Percentiles rank a stretch among this genome's conserved stretches.
Conservation (phyloP, 2,797 vertebrate genomes). For the Schizothorax lantsangensis region DNA sequence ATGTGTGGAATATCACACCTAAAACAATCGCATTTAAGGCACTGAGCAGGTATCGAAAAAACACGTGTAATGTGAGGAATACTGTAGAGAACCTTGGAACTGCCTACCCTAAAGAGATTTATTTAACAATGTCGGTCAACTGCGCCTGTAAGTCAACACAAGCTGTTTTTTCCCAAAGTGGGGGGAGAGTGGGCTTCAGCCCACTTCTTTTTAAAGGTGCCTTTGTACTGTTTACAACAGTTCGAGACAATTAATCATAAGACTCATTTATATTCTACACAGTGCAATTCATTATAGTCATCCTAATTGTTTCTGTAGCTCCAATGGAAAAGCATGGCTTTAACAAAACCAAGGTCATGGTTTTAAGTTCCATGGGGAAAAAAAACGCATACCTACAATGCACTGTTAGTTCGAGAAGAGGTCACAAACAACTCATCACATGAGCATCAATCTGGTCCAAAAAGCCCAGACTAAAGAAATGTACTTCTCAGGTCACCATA, state of each 20-base stretch:
- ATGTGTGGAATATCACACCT: conserved; percentile 43
- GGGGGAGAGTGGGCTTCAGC: conserved; percentile 18
- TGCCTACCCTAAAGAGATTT: conserved; percentile 33
- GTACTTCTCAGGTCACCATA: conserved; percentile 24
- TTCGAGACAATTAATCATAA: conserved; percentile 29
- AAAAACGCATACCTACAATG: background rate
- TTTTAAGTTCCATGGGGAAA: background rate
- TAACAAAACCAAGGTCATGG: conserved; percentile 15
- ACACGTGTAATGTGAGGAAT: conserved; percentile 20
- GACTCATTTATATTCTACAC: conserved; percentile 11
- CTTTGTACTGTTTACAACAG: conserved; percentile 28
- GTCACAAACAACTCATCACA: conserved; percentile 29
- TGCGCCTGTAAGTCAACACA: conserved; percentile 22
- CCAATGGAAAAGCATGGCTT: background rate
- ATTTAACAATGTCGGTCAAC: conserved; percentile 45
- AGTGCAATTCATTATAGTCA: conserved; percentile 20
- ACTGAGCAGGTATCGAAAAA: conserved; percentile 25
- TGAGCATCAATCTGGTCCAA: conserved; percentile 37
- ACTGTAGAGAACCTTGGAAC: conserved; percentile 25
- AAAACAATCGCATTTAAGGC: conserved; percentile 26
- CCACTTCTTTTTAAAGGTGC: conserved; percentile 40
- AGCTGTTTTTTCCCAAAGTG: conserved; percentile 1
- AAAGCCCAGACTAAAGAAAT: conserved; percentile 46
- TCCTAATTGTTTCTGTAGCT: conserved; percentile 4
- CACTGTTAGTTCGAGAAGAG: conserved; percentile 2